Percentiles rank a stretch among this genome's conserved stretches.
Conservation (phyloP, 2,113 vertebrate species). For the Macroglossus sobrinus region DNA sequence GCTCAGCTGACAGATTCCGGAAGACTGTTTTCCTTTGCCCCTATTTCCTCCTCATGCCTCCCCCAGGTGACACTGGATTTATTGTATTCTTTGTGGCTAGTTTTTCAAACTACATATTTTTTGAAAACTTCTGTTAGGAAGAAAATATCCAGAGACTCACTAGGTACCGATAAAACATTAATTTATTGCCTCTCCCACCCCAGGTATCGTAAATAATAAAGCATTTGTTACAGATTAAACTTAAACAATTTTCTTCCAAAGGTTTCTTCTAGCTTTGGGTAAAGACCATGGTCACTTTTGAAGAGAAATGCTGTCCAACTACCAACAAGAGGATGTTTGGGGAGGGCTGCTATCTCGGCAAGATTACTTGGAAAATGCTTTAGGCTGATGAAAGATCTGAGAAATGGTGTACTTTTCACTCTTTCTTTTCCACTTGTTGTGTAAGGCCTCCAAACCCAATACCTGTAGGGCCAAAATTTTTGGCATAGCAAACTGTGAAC, state of each 20-base stretch:
- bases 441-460: constrained; percentile 94
- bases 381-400: neutral
- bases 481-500: constrained; percentile 93
- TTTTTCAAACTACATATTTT: neutral
- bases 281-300: neutral
- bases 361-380: neutral
- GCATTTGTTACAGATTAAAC: constrained; percentile 16
- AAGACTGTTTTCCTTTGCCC: neutral
- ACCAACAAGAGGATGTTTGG: neutral
- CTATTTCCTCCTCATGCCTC: neutral
- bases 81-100: neutral
- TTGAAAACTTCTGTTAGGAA: neutral
- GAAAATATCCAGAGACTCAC: neutral
- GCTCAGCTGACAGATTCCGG: neutral
- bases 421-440: constrained; percentile 88
- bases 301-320: neutral
- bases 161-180: constrained; percentile 1
- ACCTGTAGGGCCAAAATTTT: constrained; percentile 97
- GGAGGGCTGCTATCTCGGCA: neutral
- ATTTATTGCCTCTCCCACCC: constrained; percentile 49
- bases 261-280: constrained; percentile 38
- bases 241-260: constrained; percentile 35
- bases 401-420: constrained; percentile 58
- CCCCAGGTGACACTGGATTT: neutral
- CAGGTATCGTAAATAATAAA: constrained; percentile 13